A percentile compares a stretch with the other conserved stretches of the same genome.
These are phyloP conservation scores for Tauraco hartlaubi DNA, from an alignment of 2,797 vertebrate species.

Conservation along the genomic window DNA sequence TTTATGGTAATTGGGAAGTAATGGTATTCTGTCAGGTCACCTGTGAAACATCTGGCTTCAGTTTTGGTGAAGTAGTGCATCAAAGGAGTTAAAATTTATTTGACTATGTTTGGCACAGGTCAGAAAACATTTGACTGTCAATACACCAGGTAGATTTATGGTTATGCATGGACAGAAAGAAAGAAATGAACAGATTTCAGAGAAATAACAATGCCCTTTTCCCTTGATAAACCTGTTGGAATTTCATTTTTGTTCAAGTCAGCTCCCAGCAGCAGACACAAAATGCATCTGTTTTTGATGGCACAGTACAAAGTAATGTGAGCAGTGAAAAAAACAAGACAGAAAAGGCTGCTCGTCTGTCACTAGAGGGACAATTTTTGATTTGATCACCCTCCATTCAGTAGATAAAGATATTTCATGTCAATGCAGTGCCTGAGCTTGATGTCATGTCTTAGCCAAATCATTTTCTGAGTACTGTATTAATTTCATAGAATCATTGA, in stretches of 20 bases:
- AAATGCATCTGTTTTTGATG: background rate
- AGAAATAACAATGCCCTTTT: background rate
- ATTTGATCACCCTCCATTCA: background rate
- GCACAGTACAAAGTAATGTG: background rate
- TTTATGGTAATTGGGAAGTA: slow-evolving; percentile 66
- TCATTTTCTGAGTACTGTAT: background rate
- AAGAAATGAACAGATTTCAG: background rate
- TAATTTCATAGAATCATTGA: background rate
- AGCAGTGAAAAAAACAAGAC: background rate
- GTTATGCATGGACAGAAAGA: background rate
- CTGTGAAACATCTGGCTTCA: slow-evolving; percentile 76
- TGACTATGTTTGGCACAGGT: slow-evolving; percentile 23
- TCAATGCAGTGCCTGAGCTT: background rate
- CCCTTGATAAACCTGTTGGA: background rate
- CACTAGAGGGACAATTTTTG: background rate
- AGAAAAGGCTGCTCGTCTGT: background rate
- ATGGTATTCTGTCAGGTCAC: slow-evolving; percentile 70
- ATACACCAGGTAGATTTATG: slow-evolving; percentile 1
- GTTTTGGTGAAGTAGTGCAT: slow-evolving; percentile 41
- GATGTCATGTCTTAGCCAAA: background rate
- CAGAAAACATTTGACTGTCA: slow-evolving; percentile 41
- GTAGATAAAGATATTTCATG: background rate
- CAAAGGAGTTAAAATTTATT: slow-evolving; percentile 65
- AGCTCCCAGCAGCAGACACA: background rate
- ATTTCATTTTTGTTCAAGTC: slow-evolving; percentile 9